phyloP scores from a whole-genome alignment of 2,888 invertebrate species.

The Aphodius granarius region DNA sequence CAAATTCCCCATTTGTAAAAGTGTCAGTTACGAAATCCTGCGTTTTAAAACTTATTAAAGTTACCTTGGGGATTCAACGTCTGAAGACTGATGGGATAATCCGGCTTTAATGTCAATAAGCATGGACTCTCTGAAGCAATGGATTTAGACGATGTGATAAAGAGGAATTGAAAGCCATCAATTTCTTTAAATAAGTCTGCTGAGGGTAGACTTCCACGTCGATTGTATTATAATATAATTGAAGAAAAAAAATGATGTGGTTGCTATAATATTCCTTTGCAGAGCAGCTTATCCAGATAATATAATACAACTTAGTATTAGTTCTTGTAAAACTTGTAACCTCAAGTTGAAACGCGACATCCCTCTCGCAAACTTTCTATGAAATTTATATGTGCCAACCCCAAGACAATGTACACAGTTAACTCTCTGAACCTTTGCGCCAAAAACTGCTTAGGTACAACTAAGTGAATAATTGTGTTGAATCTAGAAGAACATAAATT shows the following conservation, averaged over 20 bases:
- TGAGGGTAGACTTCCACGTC: too few species aligned
- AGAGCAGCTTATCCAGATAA: neutral
- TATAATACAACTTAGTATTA: neutral
- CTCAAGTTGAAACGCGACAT: neutral
- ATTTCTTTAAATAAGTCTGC: too few species aligned
- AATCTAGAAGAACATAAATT: neutral
- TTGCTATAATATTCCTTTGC: neutral
- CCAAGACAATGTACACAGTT: neutral
- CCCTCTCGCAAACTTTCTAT: neutral
- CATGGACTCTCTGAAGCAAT: too few species aligned
- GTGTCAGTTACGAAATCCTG: too few species aligned
- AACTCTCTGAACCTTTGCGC: neutral
- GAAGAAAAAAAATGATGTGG: neutral
- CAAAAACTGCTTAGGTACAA: neutral
- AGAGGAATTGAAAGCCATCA: too few species aligned
- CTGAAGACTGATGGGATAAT: too few species aligned
- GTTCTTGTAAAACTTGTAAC: neutral
- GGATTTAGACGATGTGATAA: too few species aligned
- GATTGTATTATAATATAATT: too few species aligned
- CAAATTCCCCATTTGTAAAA: too few species aligned
- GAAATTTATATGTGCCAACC: neutral
- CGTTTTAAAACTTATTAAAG: too few species aligned
- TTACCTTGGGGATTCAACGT: too few species aligned
- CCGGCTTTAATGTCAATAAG: too few species aligned
- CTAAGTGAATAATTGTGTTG: neutral